Conservation (phyloP, 2,888 invertebrate species). For the Spicauda simplicius region DNA sequence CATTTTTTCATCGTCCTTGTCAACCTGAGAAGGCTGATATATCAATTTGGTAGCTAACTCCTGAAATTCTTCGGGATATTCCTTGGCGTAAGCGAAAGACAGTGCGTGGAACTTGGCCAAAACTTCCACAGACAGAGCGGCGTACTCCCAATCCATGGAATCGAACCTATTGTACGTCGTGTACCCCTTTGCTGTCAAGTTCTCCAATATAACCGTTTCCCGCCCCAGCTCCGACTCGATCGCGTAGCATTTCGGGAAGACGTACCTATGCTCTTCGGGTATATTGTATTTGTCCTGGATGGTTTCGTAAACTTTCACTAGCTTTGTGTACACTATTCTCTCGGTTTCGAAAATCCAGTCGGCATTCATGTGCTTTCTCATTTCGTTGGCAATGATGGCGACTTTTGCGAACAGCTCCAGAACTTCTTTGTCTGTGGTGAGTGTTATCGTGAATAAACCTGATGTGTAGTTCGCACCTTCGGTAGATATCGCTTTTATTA, state of each 20-base stretch:
- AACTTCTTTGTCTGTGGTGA: slow-evolving; percentile 24
- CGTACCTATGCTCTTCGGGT: slow-evolving; percentile 50
- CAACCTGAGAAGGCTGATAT: slow-evolving; percentile 36
- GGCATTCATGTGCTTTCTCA: slow-evolving; percentile 48
- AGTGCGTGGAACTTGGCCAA: slow-evolving; percentile 72
- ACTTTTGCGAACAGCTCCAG: slow-evolving; percentile 61
- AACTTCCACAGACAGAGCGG: slow-evolving; percentile 52
- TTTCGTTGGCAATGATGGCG: slow-evolving; percentile 52
- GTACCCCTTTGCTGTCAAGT: slow-evolving; percentile 58
- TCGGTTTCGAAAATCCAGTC: slow-evolving; percentile 55
- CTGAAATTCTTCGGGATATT: slow-evolving; percentile 57
- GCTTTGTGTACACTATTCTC: slow-evolving; percentile 53
- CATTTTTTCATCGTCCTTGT: slow-evolving; percentile 32
- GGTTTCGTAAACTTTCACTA: slow-evolving; percentile 50
- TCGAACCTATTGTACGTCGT: slow-evolving; percentile 55
- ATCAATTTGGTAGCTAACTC: slow-evolving; percentile 44
- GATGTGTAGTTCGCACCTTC: slow-evolving; percentile 41
- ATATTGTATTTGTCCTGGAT: slow-evolving; percentile 54
- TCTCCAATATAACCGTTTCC: slow-evolving; percentile 64
- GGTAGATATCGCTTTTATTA: slow-evolving; percentile 38
- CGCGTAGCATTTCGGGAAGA: slow-evolving; percentile 58
- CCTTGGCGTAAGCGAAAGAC: slow-evolving; percentile 54
- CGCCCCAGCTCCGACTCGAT: slow-evolving; percentile 45
- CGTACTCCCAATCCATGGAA: slow-evolving; percentile 63
- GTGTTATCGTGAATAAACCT: slow-evolving; percentile 24